phyloP scores from a whole-genome alignment of 2,888 invertebrate genomes.

The Drosophila cyrtoloma region DNA sequence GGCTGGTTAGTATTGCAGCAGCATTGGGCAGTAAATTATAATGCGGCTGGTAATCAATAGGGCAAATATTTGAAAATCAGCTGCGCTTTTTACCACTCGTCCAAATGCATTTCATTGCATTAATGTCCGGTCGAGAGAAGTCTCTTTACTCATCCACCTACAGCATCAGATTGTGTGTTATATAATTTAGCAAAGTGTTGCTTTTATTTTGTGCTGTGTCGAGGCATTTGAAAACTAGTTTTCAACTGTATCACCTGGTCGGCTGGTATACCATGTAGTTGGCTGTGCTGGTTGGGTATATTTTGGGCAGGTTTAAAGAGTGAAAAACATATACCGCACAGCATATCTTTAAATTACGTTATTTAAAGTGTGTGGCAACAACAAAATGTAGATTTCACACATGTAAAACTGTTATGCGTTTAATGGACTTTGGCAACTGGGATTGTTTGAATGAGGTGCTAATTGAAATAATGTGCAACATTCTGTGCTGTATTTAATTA shows the following conservation, averaged over 20 bases:
- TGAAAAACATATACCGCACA: neutral
- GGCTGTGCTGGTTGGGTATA: neutral
- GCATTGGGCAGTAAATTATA: conserved; percentile 51
- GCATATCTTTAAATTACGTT: neutral
- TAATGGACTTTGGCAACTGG: neutral
- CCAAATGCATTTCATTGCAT: conserved; percentile 52
- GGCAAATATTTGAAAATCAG: conserved; percentile 75
- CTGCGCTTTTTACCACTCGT: conserved; percentile 50
- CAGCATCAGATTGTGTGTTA: conserved; percentile 42
- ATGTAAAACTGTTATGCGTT: neutral
- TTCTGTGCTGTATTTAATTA: conserved; percentile 1
- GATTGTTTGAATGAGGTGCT: neutral
- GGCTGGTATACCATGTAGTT: conserved; percentile 3
- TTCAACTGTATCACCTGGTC: conserved; percentile 23
- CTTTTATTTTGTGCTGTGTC: conserved; percentile 53
- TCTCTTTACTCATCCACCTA: conserved; percentile 3
- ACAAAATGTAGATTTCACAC: neutral
- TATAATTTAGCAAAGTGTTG: conserved; percentile 63
- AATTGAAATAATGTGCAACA: conserved; percentile 10
- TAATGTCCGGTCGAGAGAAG: conserved; percentile 28
- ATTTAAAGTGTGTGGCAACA: conserved; percentile 1
- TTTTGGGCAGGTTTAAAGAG: neutral
- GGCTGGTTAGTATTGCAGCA: neutral
- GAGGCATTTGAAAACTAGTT: conserved; percentile 58
- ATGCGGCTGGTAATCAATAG: conserved; percentile 72